phyloP scores from a whole-genome alignment of 2,113 vertebrate genomes.

The Sinocyclocheilus rhinocerous region DNA sequence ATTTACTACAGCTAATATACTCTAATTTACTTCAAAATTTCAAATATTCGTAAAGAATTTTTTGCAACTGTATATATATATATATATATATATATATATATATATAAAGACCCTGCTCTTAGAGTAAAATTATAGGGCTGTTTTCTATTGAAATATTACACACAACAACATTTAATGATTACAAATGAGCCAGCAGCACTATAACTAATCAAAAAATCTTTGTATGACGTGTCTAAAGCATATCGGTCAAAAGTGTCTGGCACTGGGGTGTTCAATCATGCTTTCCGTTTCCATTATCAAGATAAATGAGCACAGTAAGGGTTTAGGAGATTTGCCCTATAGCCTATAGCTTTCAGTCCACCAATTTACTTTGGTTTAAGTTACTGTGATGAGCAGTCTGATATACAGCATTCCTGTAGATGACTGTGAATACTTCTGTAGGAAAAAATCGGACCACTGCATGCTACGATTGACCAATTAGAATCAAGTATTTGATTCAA shows the following conservation, averaged over 20 bases:
- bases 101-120: slow-evolving; percentile 57
- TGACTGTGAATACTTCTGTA: background rate
- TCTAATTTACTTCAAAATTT: too few relatives aligned
- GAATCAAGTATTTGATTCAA: background rate
- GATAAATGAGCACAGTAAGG: background rate
- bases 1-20: too few relatives aligned
- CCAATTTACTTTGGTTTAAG: background rate
- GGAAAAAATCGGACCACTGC: background rate
- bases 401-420: background rate
- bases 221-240: background rate
- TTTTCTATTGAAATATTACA: slow-evolving; percentile 45
- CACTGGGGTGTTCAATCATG: slow-evolving; percentile 24
- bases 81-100: too few relatives aligned
- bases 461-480: background rate
- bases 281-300: slow-evolving; percentile 40
- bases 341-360: background rate
- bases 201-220: slow-evolving; percentile 33
- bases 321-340: background rate
- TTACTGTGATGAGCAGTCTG: background rate
- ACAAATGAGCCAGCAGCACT: slow-evolving; percentile 52
- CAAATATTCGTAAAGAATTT: too few relatives aligned
- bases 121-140: background rate
- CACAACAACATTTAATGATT: slow-evolving; percentile 70
- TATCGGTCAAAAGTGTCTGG: slow-evolving; percentile 43
- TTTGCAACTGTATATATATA: too few relatives aligned